These are phyloP conservation scores for Amblyteles armatorius DNA, from an alignment of 2,888 invertebrate species.

Conservation along the genomic window DNA sequence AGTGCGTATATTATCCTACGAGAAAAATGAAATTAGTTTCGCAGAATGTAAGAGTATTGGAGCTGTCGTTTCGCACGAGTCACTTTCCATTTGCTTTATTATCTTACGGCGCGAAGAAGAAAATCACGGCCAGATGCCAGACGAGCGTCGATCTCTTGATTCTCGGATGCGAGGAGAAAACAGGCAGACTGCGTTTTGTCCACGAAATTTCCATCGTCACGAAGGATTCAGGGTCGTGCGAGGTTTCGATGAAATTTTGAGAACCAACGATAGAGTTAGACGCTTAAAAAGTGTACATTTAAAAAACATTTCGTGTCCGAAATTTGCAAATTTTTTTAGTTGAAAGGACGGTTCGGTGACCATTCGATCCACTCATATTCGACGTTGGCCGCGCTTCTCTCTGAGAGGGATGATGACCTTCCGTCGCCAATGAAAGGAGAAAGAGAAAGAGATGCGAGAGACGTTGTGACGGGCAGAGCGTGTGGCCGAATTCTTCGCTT, in stretches of 20 bases:
- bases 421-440: neutral
- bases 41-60: neutral
- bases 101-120: neutral
- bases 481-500: conserved; percentile 77
- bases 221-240: neutral
- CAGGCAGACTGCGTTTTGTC: neutral
- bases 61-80: neutral
- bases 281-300: too few species aligned
- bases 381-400: neutral
- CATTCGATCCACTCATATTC: neutral
- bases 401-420: neutral
- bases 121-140: conserved; percentile 1
- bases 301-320: too few species aligned
- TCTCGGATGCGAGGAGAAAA: neutral
- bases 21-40: neutral
- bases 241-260: too few species aligned
- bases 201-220: neutral
- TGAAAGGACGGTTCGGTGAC: neutral
- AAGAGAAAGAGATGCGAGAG: conserved; percentile 52
- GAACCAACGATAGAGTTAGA: too few species aligned
- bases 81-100: conserved; percentile 26
- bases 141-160: neutral
- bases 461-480: conserved; percentile 50
- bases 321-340: neutral
- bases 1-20: neutral